These are phyloP conservation scores for Caenorhabditis panamensis DNA, from an alignment of 2,888 invertebrate species.

Conservation along the genomic window DNA sequence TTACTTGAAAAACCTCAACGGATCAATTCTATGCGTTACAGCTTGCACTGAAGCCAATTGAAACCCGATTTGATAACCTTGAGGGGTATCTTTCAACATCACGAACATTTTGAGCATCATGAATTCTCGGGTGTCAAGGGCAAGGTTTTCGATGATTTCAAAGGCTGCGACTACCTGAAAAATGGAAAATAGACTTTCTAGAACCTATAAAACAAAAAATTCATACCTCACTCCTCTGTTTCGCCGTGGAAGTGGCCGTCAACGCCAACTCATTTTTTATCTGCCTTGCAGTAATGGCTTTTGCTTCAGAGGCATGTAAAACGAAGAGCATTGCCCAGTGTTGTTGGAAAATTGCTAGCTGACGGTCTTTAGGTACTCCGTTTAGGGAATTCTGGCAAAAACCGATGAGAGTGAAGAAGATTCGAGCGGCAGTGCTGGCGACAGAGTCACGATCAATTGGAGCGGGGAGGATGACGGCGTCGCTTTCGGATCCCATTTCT, in stretches of 20 bases:
- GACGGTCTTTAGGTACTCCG: conserved; percentile 51
- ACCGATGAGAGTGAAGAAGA: conserved; percentile 66
- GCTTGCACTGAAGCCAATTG: conserved; percentile 74
- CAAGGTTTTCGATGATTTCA: conserved; percentile 64
- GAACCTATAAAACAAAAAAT: too few relatives aligned
- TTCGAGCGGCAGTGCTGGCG: conserved; percentile 60
- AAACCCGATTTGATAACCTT: conserved; percentile 59
- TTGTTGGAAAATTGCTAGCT: conserved; percentile 62
- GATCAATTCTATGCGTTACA: conserved; percentile 65
- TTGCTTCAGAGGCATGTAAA: conserved; percentile 50
- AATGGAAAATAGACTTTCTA: neutral
- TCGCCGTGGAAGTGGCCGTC: conserved; percentile 12
- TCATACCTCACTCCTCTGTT: conserved; percentile 59
- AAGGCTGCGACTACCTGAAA: conserved; percentile 56
- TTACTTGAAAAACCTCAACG: conserved; percentile 71
- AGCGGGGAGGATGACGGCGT: conserved; percentile 23
- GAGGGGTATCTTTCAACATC: conserved; percentile 66
- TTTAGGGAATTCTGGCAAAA: conserved; percentile 61
- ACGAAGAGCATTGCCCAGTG: conserved; percentile 63
- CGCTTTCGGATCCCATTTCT: conserved; percentile 59
- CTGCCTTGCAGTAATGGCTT: conserved; percentile 55
- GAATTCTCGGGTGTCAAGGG: conserved; percentile 69
- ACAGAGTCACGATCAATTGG: conserved; percentile 40
- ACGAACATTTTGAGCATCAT: conserved; percentile 65
- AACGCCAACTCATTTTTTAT: conserved; percentile 15